phyloP scores from a whole-genome alignment of 2,797 vertebrate genomes.

The Gymnothorax javanicus region DNA sequence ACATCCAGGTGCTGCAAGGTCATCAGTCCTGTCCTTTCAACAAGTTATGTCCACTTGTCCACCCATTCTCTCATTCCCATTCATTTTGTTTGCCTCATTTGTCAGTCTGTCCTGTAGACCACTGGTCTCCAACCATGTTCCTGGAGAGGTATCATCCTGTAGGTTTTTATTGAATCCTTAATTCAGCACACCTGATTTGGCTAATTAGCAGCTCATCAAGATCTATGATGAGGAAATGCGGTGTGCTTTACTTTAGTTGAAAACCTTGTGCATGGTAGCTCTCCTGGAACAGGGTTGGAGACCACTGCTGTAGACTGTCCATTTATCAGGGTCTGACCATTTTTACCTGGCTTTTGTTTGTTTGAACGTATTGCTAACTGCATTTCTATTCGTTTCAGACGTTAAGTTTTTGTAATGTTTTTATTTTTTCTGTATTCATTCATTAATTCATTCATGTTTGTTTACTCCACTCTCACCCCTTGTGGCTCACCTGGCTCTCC shows the following conservation, averaged over 20 bases:
- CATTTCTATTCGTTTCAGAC: neutral
- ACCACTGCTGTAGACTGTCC: too few species aligned
- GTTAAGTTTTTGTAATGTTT: neutral
- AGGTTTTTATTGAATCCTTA: neutral
- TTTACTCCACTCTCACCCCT: slow-evolving; percentile 29
- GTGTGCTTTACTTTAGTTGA: too few species aligned
- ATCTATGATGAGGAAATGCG: too few species aligned
- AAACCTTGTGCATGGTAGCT: too few species aligned
- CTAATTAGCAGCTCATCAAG: too few species aligned
- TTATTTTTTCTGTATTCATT: neutral
- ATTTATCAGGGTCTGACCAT: neutral
- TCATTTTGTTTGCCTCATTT: slow-evolving; percentile 41
- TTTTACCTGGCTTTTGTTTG: neutral
- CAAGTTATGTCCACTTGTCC: slow-evolving; percentile 77
- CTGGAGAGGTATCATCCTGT: too few species aligned
- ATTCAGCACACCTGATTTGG: too few species aligned
- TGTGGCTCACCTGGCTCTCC: slow-evolving; percentile 37
- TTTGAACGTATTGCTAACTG: neutral
- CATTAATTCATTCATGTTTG: slow-evolving; percentile 11
- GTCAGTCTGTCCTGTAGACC: too few species aligned
- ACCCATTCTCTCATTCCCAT: neutral
- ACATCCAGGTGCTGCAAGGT: slow-evolving; percentile 80
- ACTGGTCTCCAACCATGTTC: too few species aligned
- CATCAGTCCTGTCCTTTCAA: slow-evolving; percentile 75
- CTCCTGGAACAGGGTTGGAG: too few species aligned